A percentile compares a stretch with the other conserved stretches of the same genome.
Evolutionary conservation across 1,140 invertebrate species (phyloP).

Genomic region (Panagrolaimus sp.): DNA sequence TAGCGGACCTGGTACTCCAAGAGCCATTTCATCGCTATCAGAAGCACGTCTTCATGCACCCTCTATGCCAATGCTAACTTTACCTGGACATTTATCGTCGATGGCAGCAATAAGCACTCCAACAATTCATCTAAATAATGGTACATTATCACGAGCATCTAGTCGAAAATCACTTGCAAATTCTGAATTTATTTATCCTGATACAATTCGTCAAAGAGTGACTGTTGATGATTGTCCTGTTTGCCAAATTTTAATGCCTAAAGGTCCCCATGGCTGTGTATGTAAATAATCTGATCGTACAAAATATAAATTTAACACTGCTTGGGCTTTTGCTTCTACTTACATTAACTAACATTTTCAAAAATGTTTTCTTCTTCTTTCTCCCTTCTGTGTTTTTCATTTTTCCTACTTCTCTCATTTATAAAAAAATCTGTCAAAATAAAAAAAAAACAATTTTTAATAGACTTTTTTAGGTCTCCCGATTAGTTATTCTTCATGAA

Average conservation of each 20-base stretch:
- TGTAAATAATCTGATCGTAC: too few species aligned
- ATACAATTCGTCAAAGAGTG: constrained; percentile 34
- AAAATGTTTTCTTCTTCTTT: background rate
- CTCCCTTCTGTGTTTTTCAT: background rate
- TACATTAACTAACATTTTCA: background rate
- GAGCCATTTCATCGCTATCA: background rate
- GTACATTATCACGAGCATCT: constrained; percentile 27
- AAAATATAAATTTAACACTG: background rate
- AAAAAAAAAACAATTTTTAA: background rate
- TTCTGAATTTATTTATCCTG: constrained; percentile 44
- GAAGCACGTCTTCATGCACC: constrained; percentile 9
- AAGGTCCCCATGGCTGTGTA: constrained; percentile 41
- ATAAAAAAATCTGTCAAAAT: background rate
- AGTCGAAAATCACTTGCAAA: constrained; percentile 30
- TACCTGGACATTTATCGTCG: constrained; percentile 2
- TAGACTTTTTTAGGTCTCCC: constrained; percentile 76
- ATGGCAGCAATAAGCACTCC: constrained; percentile 5
- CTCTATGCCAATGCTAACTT: background rate
- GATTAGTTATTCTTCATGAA: constrained; percentile 94
- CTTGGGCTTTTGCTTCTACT: constrained; percentile 14
- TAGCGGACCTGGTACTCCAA: background rate
- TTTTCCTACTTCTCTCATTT: background rate
- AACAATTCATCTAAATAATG: constrained; percentile 13
- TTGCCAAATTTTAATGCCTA: constrained; percentile 52
- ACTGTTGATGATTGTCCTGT: constrained; percentile 53